These are phyloP conservation scores for Trichonephila clavata DNA, from an alignment of 1,140 invertebrate species.

Conservation along the genomic window DNA sequence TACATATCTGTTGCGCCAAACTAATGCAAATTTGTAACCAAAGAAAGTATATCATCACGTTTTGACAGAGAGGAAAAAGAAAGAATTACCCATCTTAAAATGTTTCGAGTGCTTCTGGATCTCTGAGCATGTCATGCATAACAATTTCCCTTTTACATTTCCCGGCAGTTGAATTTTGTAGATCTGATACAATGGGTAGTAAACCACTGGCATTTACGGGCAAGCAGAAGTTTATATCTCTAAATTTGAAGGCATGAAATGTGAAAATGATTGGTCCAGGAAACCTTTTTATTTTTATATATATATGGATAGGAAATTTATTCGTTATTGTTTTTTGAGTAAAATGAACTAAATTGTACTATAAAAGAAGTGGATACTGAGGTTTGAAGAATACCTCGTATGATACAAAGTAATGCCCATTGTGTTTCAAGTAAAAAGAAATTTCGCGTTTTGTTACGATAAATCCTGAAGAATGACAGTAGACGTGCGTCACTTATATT, in stretches of 20 bases:
- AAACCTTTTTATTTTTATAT: not conserved
- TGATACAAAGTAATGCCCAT: slow-evolving; percentile 41
- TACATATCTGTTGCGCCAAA: not conserved
- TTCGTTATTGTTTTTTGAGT: slow-evolving; percentile 49
- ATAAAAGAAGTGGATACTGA: slow-evolving; percentile 5
- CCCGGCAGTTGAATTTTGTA: slow-evolving; percentile 12
- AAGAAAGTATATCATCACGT: not conserved
- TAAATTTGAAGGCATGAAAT: not conserved
- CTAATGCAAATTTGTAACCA: slow-evolving; percentile 1
- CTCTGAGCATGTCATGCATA: not conserved
- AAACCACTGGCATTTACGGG: slow-evolving; percentile 60
- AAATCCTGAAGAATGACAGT: slow-evolving; percentile 7
- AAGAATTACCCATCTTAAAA: not conserved
- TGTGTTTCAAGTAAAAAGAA: slow-evolving; percentile 6
- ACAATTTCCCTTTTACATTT: slow-evolving; percentile 41
- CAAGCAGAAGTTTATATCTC: slow-evolving; percentile 48
- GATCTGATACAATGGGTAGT: slow-evolving; percentile 66
- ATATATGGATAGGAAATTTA: slow-evolving; percentile 21
- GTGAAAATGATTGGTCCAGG: slow-evolving; percentile 6
- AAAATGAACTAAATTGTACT: not conserved
- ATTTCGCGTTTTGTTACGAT: not conserved
- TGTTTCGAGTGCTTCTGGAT: not conserved
- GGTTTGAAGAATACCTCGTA: not conserved
- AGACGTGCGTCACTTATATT: not conserved
- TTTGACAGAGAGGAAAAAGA: not conserved